A percentile compares a stretch with the other conserved stretches of the same genome.
Conservation (phyloP, 1,140 invertebrate species). For the Dufourea novaeangliae region DNA sequence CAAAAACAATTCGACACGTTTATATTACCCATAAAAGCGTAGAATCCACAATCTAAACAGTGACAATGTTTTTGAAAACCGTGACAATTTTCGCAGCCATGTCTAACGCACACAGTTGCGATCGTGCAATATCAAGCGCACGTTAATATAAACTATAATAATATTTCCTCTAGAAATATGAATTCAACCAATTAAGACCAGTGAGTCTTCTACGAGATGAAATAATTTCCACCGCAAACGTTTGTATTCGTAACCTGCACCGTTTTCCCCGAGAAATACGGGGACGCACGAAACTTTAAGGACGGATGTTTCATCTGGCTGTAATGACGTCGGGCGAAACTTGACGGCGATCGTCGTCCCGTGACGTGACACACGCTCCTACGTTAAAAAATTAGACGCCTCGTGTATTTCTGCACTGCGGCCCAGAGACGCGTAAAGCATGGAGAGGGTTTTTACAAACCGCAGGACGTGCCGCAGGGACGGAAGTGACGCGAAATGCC, state of each 20-base stretch:
- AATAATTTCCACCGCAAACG: background rate
- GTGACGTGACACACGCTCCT: background rate
- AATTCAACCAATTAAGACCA: background rate
- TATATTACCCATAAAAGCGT: no score
- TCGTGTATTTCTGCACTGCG: background rate
- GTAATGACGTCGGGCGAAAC: slow-evolving; percentile 4
- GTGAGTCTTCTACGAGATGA: background rate
- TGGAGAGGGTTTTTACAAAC: background rate
- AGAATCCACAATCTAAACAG: no score
- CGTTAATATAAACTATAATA: background rate
- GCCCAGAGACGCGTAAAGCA: background rate
- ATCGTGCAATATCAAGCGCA: background rate
- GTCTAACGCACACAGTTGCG: no score
- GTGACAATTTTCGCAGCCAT: no score
- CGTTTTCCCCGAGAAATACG: background rate
- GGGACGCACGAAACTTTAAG: background rate
- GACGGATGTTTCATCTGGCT: slow-evolving; percentile 1
- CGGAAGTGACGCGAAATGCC: background rate
- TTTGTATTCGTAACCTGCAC: background rate
- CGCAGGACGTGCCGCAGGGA: background rate
- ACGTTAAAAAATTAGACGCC: slow-evolving; percentile 10
- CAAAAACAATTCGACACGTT: no score
- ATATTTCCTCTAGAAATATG: background rate
- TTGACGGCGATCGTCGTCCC: background rate
- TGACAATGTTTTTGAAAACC: no score